Evolutionary conservation across 2,888 invertebrate species (phyloP).

Genomic region (Ecdyonurus torrentis): DNA sequence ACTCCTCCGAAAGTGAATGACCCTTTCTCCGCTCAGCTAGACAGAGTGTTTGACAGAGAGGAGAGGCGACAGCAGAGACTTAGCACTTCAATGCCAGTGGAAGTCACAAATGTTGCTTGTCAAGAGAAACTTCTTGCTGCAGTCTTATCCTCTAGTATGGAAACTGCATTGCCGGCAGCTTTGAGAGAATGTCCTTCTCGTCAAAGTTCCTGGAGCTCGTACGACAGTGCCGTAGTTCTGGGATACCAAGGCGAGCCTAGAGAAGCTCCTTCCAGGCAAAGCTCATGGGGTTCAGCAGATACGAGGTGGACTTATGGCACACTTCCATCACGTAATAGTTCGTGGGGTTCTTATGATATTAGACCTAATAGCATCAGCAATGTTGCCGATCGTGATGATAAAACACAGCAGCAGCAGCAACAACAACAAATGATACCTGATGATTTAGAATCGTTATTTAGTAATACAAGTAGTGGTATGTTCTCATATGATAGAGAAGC

Average conservation of each 20-base stretch:
- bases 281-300: conserved; percentile 70
- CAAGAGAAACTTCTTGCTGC: not conserved
- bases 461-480: conserved; percentile 24
- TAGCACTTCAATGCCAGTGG: not conserved
- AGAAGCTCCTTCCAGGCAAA: conserved; percentile 46
- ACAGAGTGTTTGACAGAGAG: conserved; percentile 49
- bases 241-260: conserved; percentile 36
- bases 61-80: conserved; percentile 28
- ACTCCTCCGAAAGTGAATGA: conserved; percentile 28
- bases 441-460: conserved; percentile 21
- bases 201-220: conserved; percentile 62
- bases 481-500: conserved; percentile 40
- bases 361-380: conserved; percentile 23
- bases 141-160: not conserved
- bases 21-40: conserved; percentile 50
- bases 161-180: conserved; percentile 15
- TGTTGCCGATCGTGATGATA: conserved; percentile 13
- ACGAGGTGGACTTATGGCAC: conserved; percentile 20
- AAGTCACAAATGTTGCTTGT: not conserved
- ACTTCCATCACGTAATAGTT: conserved; percentile 45
- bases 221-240: conserved; percentile 57
- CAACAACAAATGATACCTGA: conserved; percentile 4
- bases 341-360: conserved; percentile 55
- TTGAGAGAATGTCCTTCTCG: conserved; percentile 38
- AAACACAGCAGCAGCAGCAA: conserved; percentile 5